Evolutionary conservation across 2,888 invertebrate species (phyloP), one percentile per base, ranked within the genome.

Genomic region (Poecilus cupreus): DNA sequence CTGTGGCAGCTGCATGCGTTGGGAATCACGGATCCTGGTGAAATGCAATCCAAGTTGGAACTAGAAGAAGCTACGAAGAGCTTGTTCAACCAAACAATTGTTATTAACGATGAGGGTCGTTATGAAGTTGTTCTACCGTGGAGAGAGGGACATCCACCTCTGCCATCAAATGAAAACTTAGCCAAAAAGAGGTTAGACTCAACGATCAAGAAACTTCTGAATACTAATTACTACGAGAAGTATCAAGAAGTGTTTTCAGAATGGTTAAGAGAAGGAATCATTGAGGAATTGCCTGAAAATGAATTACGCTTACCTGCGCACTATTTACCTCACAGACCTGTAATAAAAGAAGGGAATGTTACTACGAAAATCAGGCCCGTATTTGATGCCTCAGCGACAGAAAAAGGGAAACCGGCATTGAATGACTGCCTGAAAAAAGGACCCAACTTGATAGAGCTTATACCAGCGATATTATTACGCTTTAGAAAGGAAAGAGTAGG

Each of bases 341-440:
- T 86, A 2, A 77, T 84, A 8, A 83, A 84, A 13, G 82, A 83
- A 2, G 68, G 82, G 5, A 85, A 84, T 70, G 51, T 82, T 4
- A 86, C 85, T 3, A 86, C 85, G 2, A 85, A 85, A 70, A 70
- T 86, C 0, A 60, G 86, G 13, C 86, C 86, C 0, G 86, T 87
- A 0, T 86, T 86, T 82, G 85, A 87, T 60, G 86, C 86, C 11
- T 85, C 85, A 10, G 80, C 83, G 2, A 74, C 80, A 76, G 82
- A 84, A 3, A 46, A 64, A 0, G 60, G 81, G 0, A 84, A 84
- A 51, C 51, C 16, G 4, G 51, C 51, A 18, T 8, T 51, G 5
- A 51, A 51, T 51, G 51, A 51, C 51, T 51, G 51, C 10, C 8
- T 51, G 51, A 18, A 51, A 16, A 51, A 51, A 18, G 18, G 51